phyloP scores from a whole-genome alignment of 2,113 vertebrate species.

The Electrona antarctica region DNA sequence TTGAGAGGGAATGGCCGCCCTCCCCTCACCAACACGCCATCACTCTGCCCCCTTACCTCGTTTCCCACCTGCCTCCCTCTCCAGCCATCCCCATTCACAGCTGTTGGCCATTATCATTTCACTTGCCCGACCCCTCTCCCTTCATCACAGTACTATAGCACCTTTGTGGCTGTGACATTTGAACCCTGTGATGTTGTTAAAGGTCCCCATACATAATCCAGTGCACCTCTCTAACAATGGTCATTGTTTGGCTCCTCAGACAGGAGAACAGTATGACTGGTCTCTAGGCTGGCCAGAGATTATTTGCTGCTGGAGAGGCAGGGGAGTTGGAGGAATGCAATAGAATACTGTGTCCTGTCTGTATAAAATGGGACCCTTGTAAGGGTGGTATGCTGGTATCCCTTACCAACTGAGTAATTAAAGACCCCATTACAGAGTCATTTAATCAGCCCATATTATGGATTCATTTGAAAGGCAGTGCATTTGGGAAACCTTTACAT shows the following conservation, averaged over 20 bases:
- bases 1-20: slow-evolving; percentile 47
- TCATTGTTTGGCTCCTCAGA: slow-evolving; percentile 42
- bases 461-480: background rate
- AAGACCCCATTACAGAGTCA: background rate
- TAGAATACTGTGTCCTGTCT: background rate
- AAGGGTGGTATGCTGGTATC: background rate
- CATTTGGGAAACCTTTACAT: background rate
- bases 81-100: slow-evolving; percentile 69
- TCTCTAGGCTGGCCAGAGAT: slow-evolving; percentile 23
- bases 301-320: slow-evolving; percentile 33
- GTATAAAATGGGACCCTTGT: slow-evolving; percentile 17
- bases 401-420: background rate
- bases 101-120: slow-evolving; percentile 60
- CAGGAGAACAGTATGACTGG: slow-evolving; percentile 26
- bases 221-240: slow-evolving; percentile 43
- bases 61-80: slow-evolving; percentile 66
- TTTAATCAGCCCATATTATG: slow-evolving; percentile 16
- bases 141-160: slow-evolving; percentile 44
- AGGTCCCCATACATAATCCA: slow-evolving; percentile 68
- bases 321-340: slow-evolving; percentile 16
- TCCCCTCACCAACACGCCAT: slow-evolving; percentile 59
- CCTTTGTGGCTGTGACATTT: slow-evolving; percentile 74
- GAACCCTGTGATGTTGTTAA: slow-evolving; percentile 67
- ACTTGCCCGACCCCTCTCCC: slow-evolving; percentile 64
- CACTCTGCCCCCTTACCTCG: slow-evolving; percentile 29